Evolutionary conservation across 2,888 invertebrate species (phyloP), one percentile per base, ranked within the genome.

Genomic region (Chrysina gloriosa): DNA sequence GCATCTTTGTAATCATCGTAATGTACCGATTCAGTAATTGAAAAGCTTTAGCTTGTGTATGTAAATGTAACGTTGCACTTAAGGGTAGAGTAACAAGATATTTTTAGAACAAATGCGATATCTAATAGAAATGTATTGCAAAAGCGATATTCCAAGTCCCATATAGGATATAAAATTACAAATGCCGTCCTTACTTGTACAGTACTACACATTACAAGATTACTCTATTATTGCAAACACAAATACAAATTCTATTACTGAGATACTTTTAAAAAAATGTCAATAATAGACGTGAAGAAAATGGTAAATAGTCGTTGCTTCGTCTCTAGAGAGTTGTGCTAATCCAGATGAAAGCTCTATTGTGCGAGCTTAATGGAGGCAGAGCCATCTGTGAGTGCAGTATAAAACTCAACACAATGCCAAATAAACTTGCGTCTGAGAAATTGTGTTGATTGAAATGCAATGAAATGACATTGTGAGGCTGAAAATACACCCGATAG

Each of bases 391-490:
- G 74, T 75, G 76, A 75, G 75, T 75, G 73, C 75, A 74, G 73
- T 70, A 77, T 77, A 77, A 77, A 77, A 76, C 76, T 76, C 75
- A 76, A 76, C 73, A 71, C 72, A 61, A 71, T 70, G 71, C 65
- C 71, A 70, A 74, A 76, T 76, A 76, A 76, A 77, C 74, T 77
- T 76, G 76, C 76, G 77, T 72, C 76, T 73, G 78, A 76, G 78
- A 80, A 80, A 81, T 79, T 79, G 78, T 77, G 77, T 78, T 80
- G 81, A 81, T 81, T 81, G 79, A 80, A 81, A 81, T 80, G 80
- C 77, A 78, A 67, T 70, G 73, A 73, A 71, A 67, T 67, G 39
- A 63, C 65, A 65, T 71, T 71, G 71, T 71, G 48, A 36, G 50
- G 63, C 67, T 69, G 68, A 70, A 70, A 73, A 73, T 67, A 71